Conservation (phyloP, 2,888 invertebrate species). For the Lepidochrysops patricia region DNA sequence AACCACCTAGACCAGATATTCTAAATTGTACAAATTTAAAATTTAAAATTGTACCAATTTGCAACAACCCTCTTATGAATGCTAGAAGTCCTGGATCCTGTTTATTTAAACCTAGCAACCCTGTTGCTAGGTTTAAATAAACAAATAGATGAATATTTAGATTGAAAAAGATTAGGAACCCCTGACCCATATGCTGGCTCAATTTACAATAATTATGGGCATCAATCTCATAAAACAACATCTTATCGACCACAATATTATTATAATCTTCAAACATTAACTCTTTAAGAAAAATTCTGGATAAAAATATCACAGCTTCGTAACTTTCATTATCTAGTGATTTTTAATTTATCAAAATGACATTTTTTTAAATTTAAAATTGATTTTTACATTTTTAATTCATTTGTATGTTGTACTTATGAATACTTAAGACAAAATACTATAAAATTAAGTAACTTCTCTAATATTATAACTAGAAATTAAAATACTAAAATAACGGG, state of each 20-base stretch:
- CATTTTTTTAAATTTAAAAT: background rate
- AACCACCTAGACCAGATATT: too few species aligned
- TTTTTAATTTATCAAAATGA: background rate
- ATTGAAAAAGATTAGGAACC: too few species aligned
- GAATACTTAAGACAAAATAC: background rate
- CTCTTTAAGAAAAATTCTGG: background rate
- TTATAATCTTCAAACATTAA: background rate
- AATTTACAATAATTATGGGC: too few species aligned
- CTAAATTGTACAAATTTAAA: too few species aligned
- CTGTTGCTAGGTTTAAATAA: too few species aligned
- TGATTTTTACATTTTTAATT: background rate
- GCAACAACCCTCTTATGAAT: too few species aligned
- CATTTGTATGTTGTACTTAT: background rate
- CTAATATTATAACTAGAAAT: background rate
- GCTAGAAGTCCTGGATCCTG: too few species aligned
- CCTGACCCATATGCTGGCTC: too few species aligned
- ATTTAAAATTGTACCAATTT: too few species aligned
- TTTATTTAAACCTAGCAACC: too few species aligned
- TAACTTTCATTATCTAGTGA: background rate
- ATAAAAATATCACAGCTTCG: conserved; percentile 10
- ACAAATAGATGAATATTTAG: too few species aligned
- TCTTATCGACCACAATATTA: background rate
- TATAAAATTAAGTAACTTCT: conserved; percentile 1
- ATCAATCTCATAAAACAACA: too few species aligned
- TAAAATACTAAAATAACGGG: background rate